Percentiles rank a stretch among this genome's conserved stretches.
Conservation (phyloP, 1,140 invertebrate genomes). For the Asbolus verrucosus region DNA sequence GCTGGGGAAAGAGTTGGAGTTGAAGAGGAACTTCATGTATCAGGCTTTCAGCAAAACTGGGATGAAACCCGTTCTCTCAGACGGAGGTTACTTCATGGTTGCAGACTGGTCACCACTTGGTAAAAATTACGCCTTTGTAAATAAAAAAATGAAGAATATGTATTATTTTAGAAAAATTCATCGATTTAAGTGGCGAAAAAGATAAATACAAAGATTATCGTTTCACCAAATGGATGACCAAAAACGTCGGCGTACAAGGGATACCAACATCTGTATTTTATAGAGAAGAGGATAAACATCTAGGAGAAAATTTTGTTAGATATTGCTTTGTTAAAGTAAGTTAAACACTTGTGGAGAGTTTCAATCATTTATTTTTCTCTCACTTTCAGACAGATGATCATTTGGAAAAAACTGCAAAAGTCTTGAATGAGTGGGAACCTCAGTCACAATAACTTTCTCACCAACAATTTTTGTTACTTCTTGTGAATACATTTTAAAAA, state of each 20-base stretch:
- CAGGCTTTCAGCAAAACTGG: conserved; percentile 83
- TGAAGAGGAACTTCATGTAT: conserved; percentile 89
- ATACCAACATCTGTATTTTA: conserved; percentile 98
- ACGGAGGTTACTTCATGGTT: too few relatives aligned
- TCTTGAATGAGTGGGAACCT: background rate
- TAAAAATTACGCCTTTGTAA: conserved; percentile 64
- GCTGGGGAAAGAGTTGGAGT: conserved; percentile 81
- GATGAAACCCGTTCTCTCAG: conserved; percentile 91
- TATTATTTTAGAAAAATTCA: conserved; percentile 68
- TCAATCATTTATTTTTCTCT: conserved; percentile 91
- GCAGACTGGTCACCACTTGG: conserved; percentile 88
- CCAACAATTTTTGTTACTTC: too few relatives aligned
- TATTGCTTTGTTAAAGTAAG: conserved; percentile 91
- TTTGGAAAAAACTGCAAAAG: background rate
- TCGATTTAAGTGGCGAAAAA: conserved; percentile 74
- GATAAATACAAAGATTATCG: conserved; percentile 87
- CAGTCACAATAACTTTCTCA: background rate
- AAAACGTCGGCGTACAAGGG: conserved; percentile 90
- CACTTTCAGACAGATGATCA: conserved; percentile 68
- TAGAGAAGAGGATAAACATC: conserved; percentile 81
- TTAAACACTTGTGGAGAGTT: conserved; percentile 63
- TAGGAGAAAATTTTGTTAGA: conserved; percentile 90
- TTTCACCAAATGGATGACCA: conserved; percentile 96
- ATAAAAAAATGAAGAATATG: conserved; percentile 5
- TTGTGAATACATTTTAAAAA: too few relatives aligned